A percentile compares a stretch with the other conserved stretches of the same genome.
These are phyloP conservation scores for Dexiosoma caninum DNA, from an alignment of 2,888 invertebrate genomes.

Conservation along the genomic window DNA sequence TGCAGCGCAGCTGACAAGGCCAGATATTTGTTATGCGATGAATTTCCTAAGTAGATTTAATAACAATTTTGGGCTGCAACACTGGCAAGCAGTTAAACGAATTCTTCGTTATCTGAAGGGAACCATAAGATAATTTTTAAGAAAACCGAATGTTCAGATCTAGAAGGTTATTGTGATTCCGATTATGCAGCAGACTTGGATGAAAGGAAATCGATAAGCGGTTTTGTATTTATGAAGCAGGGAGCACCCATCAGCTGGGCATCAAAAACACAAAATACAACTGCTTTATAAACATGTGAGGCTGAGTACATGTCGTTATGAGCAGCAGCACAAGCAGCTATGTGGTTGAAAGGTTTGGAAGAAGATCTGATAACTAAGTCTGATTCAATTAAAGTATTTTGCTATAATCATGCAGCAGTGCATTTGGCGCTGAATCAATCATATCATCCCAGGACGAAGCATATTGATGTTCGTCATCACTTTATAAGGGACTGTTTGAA, in stretches of 20 bases:
- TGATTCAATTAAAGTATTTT: conserved; percentile 22
- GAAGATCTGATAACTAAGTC: neutral
- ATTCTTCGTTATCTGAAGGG: conserved; percentile 45
- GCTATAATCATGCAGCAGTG: conserved; percentile 61
- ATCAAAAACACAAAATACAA: conserved; percentile 45
- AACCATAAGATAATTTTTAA: conserved; percentile 23
- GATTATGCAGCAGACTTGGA: conserved; percentile 43
- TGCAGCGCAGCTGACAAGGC: conserved; percentile 18
- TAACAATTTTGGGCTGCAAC: conserved; percentile 15
- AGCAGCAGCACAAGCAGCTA: conserved; percentile 24
- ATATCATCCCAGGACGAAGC: conserved; percentile 34
- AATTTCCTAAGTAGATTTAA: conserved; percentile 35
- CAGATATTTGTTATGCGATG: conserved; percentile 45
- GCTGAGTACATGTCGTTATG: conserved; percentile 24
- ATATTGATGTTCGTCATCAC: conserved; percentile 45
- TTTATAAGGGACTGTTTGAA: no score
- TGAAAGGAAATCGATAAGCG: conserved; percentile 26
- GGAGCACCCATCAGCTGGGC: conserved; percentile 39
- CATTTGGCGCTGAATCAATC: conserved; percentile 43
- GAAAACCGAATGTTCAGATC: neutral
- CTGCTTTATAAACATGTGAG: conserved; percentile 34
- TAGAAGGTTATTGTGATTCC: conserved; percentile 37
- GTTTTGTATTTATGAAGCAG: conserved; percentile 27
- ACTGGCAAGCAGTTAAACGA: conserved; percentile 41
- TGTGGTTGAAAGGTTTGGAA: conserved; percentile 13